Evolutionary conservation across 2,797 vertebrate species (phyloP), one percentile per base, ranked within the genome.

Genomic region (Eulemur albifrons): DNA sequence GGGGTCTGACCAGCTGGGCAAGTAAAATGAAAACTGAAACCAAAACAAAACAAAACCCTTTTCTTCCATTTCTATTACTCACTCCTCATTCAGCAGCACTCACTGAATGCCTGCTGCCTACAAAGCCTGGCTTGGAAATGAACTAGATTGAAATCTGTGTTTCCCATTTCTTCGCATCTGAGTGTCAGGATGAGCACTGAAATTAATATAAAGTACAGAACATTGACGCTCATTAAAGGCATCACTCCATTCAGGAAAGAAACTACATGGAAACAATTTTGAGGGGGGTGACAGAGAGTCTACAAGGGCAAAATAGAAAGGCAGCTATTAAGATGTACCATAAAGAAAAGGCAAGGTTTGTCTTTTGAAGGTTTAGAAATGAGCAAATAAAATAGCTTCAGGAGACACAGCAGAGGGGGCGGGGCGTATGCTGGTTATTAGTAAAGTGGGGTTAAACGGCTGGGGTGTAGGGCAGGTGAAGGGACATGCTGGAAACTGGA

Each of bases 101-200:
- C 45, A 3, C 4, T 2, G 35, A 21, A n/a, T 0, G 0, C 15
- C 20, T 43, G 21, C 61, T 27, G 18, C 40, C 27, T 1, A 7
- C 18, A 13, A 13, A 9, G 8, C 20, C 9, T 5, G 30, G 15
- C 38, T 18, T 12, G 11, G 43, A 87, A 72, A n/a, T 18, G 20
- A 52, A 35, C 9, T 0, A 7, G 35, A 8, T 2, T 2, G 52
- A 52, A 9, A 17, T 7, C 20, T 7, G 2, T 0, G 2, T 15
- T 14, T n/a, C 48, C 18, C 6, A 4, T 48, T 14, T 45, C n/a
- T 84, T 59, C 3, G 25, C 3, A 5, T 17, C 48, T 40, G 4
- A 23, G 32, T 30, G 10, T n/a, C 17, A 27, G 73, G 65, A 48
- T 6, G 59, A 27, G 15, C 18, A 12, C 30, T 40, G 45, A 7